These are phyloP conservation scores for Crypturellus undulatus DNA, from an alignment of 2,113 vertebrate genomes.

Conservation along the genomic window DNA sequence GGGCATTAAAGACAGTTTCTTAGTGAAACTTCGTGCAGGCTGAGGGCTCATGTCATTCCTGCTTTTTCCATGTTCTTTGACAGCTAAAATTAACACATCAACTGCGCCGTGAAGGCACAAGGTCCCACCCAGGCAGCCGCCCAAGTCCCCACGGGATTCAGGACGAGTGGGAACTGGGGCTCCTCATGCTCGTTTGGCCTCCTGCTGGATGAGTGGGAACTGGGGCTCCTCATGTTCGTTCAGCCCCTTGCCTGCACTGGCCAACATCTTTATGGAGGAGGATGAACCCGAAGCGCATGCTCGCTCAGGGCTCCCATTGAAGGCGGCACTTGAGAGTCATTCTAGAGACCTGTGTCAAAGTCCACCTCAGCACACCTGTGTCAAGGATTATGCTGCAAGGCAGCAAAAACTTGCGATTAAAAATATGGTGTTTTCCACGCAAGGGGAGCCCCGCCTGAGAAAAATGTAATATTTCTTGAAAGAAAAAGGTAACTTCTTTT, in stretches of 20 bases:
- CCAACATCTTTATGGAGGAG: neutral
- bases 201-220: neutral
- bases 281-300: neutral
- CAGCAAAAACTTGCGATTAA: constrained; percentile 21
- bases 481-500: neutral
- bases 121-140: neutral
- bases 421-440: constrained; percentile 22
- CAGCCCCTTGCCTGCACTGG: accelerated
- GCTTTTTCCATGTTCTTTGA: neutral
- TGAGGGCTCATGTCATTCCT: neutral
- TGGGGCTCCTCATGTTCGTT: neutral
- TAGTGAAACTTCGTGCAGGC: neutral
- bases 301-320: neutral
- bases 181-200: neutral
- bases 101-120: no score
- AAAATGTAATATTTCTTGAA: neutral
- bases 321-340: neutral
- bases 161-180: neutral
- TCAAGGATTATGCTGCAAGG: neutral
- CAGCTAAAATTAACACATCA: neutral
- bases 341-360: constrained; percentile 20
- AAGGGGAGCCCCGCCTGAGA: neutral
- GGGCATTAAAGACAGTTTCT: neutral
- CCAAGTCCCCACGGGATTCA: neutral
- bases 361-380: constrained; percentile 30